These are phyloP conservation scores for Chaitophorus viminalis DNA, from an alignment of 2,888 invertebrate genomes.

Conservation along the genomic window DNA sequence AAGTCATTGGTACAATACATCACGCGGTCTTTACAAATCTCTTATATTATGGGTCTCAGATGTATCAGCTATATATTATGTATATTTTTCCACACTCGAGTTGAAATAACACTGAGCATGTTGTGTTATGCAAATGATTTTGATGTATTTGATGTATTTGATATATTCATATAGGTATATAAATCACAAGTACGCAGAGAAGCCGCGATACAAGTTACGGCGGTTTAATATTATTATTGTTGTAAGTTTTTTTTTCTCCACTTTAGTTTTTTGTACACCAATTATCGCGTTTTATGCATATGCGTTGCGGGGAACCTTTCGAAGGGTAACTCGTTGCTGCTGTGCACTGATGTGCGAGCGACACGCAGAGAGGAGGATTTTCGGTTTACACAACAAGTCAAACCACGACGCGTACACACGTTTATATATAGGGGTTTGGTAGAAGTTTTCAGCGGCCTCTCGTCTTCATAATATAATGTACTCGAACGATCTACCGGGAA, in stretches of 20 bases:
- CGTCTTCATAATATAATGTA: slow-evolving; percentile 13
- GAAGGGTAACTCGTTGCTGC: background rate
- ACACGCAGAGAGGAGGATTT: background rate
- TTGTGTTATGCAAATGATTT: background rate
- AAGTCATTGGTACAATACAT: too few relatives aligned
- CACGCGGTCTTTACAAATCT: background rate
- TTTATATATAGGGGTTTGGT: background rate
- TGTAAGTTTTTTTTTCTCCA: background rate
- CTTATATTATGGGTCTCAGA: background rate
- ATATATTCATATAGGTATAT: too few relatives aligned
- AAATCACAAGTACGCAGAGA: background rate
- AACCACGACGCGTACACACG: background rate
- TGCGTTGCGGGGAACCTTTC: background rate
- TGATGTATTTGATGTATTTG: too few relatives aligned
- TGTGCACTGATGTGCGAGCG: background rate
- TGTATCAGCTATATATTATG: background rate
- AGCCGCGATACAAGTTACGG: background rate
- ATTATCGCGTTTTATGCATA: background rate
- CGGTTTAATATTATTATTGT: background rate
- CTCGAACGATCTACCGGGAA: background rate
- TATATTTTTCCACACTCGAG: background rate
- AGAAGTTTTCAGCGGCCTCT: slow-evolving; percentile 24
- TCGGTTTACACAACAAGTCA: background rate
- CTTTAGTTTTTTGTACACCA: background rate
- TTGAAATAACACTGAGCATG: background rate